Percentiles rank a stretch among this genome's conserved stretches.
phyloP scores from a whole-genome alignment of 2,113 vertebrate genomes.

The Anguilla japonica region DNA sequence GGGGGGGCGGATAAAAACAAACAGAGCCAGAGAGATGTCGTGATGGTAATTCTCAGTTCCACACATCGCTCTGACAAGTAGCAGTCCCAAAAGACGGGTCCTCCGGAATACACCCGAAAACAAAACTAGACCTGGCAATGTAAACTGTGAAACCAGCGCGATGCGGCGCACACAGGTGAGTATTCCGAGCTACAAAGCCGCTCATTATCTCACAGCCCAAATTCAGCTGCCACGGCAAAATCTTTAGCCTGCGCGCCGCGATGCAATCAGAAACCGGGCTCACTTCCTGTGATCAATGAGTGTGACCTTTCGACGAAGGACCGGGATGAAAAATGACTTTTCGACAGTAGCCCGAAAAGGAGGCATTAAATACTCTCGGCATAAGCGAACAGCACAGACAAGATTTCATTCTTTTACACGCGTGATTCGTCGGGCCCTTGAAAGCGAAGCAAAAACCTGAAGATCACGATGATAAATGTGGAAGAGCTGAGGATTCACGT shows the following conservation, averaged over 20 bases:
- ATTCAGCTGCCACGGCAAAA: not conserved
- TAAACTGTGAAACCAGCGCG: not conserved
- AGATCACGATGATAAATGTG: too few relatives aligned
- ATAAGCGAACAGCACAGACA: not conserved
- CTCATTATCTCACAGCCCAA: conserved; percentile 14
- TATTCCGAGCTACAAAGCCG: not conserved
- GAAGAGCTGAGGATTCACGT: too few relatives aligned
- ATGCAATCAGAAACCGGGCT: not conserved
- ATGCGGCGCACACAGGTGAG: not conserved
- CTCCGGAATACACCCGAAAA: not conserved
- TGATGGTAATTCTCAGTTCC: not conserved
- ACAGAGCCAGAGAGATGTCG: not conserved
- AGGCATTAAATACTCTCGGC: not conserved
- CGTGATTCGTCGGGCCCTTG: not conserved
- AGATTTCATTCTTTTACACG: not conserved
- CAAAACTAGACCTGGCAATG: not conserved
- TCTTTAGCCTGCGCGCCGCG: not conserved
- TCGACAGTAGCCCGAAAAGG: not conserved
- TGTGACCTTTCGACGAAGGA: not conserved
- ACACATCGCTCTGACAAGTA: not conserved
- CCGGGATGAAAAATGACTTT: not conserved
- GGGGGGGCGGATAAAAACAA: not conserved
- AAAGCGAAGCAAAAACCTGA: too few relatives aligned
- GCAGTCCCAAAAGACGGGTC: not conserved
- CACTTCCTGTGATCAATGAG: not conserved